Percentiles rank a stretch among this genome's conserved stretches.
Evolutionary conservation across 2,888 invertebrate species (phyloP).

Genomic region (Cremastinae sp.): DNA sequence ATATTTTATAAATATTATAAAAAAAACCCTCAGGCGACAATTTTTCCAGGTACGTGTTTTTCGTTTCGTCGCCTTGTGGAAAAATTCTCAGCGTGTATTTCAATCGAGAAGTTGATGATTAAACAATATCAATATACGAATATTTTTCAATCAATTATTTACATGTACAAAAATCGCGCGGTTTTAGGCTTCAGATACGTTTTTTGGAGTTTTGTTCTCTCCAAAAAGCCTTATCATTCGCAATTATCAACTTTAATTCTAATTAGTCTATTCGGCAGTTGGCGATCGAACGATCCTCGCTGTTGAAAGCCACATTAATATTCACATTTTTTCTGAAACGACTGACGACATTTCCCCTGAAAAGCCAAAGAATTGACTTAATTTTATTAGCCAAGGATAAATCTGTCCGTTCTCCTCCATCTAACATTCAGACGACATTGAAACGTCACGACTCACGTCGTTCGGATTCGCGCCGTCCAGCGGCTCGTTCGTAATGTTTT

Average conservation of each 20-base stretch:
- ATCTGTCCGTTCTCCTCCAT: conserved; percentile 21
- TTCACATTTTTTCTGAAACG: conserved; percentile 21
- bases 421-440: conserved; percentile 38
- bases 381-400: neutral
- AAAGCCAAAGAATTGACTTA: conserved; percentile 4
- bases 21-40: neutral
- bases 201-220: neutral
- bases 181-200: conserved; percentile 32
- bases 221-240: neutral
- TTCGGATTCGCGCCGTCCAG: conserved; percentile 34
- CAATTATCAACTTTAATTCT: conserved; percentile 17
- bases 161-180: conserved; percentile 29
- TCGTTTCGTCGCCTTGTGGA: neutral
- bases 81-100: conserved; percentile 2
- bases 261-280: conserved; percentile 51
- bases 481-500: conserved; percentile 38
- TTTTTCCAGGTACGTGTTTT: neutral
- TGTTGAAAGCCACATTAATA: conserved; percentile 33
- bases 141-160: conserved; percentile 20
- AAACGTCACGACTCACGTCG: conserved; percentile 25
- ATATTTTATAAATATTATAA: neutral
- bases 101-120: neutral
- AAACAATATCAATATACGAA: conserved; percentile 9
- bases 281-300: conserved; percentile 24
- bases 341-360: conserved; percentile 35